Evolutionary conservation across 2,888 invertebrate species (phyloP).

Genomic region (Eudemis profundana): DNA sequence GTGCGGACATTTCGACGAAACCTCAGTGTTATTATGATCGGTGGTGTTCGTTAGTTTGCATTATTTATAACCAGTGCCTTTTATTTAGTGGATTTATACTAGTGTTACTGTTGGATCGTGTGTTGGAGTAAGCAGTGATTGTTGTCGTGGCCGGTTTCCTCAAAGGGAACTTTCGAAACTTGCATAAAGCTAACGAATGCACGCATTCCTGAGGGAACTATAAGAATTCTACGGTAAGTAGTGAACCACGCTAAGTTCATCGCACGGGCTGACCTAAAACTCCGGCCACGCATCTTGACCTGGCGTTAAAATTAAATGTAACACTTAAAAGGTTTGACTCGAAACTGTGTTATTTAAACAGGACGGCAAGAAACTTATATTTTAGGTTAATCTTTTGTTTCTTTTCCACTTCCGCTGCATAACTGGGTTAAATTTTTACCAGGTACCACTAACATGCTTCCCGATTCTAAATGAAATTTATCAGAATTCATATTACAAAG

Average conservation of each 20-base stretch:
- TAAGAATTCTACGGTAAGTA: conserved; percentile 85
- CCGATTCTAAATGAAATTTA: not conserved
- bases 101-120: conserved; percentile 52
- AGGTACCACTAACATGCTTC: conserved; percentile 9
- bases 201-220: conserved; percentile 83
- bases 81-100: conserved; percentile 77
- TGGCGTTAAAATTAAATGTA: conserved; percentile 45
- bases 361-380: conserved; percentile 33
- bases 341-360: conserved; percentile 35
- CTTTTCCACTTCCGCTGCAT: conserved; percentile 8
- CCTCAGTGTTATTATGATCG: conserved; percentile 63
- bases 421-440: conserved; percentile 10
- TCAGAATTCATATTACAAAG: not conserved
- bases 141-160: conserved; percentile 84
- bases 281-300: conserved; percentile 61
- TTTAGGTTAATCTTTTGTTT: conserved; percentile 41
- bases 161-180: conserved; percentile 77
- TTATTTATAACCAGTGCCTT: conserved; percentile 71
- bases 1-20: conserved; percentile 57
- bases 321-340: conserved; percentile 38
- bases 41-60: conserved; percentile 70
- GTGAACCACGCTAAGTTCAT: conserved; percentile 81
- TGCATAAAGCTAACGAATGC: conserved; percentile 83
- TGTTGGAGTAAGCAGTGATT: conserved; percentile 72
- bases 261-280: conserved; percentile 82